Evolutionary conservation across 2,888 invertebrate genomes (phyloP), one percentile per base, ranked within the genome.

Genomic region (Hypomecis atomaria): DNA sequence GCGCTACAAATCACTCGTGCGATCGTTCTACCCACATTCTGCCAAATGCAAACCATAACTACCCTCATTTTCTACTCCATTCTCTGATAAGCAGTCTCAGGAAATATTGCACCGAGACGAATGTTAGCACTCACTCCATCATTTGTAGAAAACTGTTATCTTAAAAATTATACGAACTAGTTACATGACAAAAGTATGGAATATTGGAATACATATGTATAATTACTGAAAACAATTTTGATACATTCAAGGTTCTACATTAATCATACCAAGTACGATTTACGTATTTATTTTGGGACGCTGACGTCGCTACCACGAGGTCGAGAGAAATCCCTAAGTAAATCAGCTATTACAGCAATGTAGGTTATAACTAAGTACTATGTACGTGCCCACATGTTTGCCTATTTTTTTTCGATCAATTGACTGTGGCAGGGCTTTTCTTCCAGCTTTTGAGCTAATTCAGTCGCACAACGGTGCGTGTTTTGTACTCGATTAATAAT

Each of bases 1-100:
- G 47, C 10, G 40, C 33, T 54, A 62, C 65, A 66, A 66, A 61
- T 61, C 56, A 59, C 55, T 45, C 49, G 50, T 8, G 49, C 45
- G n/a, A 38, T 57, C 52, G 34, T 40, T 42, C 48, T 58, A 63
- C 53, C 57, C 57, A 43, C 65, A 61, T 52, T 50, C 43, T 9
- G 11, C 59, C 11, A 54, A 44, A 58, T 66, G 40, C 38, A 49
- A 42, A 61, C 58, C 38, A 47, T 52, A 43, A 64, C 55, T 58
- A 59, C 63, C 60, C 50, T 59, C 58, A 50, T 52, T 61, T 63
- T 59, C 38, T 50, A 37, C 49, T 45, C 40, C 54, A 52, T 52
- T 36, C 45, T 38, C 45, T 52, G 55, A 37, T 49, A 48, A 54
- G 45, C 33, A 37, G 34, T n/a, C 34, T 34, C 23, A 0, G 5